Evolutionary conservation across 2,797 vertebrate genomes (phyloP).

Genomic region (Fringilla coelebs): DNA sequence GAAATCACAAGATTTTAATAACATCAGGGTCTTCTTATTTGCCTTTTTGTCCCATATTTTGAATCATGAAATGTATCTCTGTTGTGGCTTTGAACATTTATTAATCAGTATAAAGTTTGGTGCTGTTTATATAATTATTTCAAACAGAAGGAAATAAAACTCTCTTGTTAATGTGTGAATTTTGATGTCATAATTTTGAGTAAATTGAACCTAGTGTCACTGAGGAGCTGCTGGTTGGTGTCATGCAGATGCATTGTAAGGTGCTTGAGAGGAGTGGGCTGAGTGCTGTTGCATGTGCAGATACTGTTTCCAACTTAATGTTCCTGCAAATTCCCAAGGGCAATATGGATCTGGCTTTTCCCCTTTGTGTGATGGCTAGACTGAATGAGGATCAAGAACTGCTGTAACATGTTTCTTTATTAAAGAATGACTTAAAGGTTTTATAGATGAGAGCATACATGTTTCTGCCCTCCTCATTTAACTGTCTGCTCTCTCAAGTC

Average conservation of each 20-base stretch:
- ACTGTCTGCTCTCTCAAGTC: neutral
- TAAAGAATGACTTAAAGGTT: neutral
- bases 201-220: neutral
- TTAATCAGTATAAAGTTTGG: neutral
- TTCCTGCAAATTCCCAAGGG: neutral
- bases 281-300: neutral
- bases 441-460: neutral
- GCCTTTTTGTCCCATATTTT: neutral
- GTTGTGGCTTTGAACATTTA: neutral
- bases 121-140: neutral
- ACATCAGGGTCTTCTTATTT: neutral
- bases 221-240: neutral
- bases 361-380: neutral
- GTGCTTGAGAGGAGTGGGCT: neutral
- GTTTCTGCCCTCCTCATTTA: fast-evolving
- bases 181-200: neutral
- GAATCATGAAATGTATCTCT: fast-evolving
- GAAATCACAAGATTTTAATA: neutral
- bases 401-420: neutral
- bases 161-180: neutral
- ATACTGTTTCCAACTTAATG: neutral
- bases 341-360: neutral
- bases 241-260: neutral
- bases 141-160: neutral
- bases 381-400: neutral